Conservation (phyloP, 2,888 invertebrate genomes). For the Timema podura region DNA sequence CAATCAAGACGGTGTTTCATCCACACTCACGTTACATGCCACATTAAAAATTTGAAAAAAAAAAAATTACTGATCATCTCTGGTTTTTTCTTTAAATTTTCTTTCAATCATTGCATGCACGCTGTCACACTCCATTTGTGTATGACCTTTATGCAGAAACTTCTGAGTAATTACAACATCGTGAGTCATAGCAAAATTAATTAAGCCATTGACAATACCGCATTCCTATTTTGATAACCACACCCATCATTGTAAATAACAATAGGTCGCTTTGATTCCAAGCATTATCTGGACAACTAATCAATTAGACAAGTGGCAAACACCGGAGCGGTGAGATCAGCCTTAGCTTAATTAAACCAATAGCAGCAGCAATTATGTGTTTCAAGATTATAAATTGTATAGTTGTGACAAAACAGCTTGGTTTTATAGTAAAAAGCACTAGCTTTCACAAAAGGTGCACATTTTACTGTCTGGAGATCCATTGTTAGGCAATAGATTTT, state of each 20-base stretch:
- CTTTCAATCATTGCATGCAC: too few species aligned
- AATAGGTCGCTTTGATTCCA: not conserved
- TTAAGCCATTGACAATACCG: not conserved
- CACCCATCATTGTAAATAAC: not conserved
- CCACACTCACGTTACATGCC: too few species aligned
- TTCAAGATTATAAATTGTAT: not conserved
- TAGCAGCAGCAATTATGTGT: not conserved
- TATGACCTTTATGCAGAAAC: too few species aligned
- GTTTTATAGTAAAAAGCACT: not conserved
- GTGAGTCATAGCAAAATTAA: not conserved
- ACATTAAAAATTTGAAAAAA: too few species aligned
- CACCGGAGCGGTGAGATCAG: too few species aligned
- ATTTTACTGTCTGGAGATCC: not conserved
- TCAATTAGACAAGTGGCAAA: not conserved
- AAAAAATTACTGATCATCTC: too few species aligned
- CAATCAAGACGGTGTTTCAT: too few species aligned
- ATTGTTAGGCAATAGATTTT: conserved; percentile 5
- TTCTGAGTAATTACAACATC: too few species aligned
- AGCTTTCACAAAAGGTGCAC: not conserved
- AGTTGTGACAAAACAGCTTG: not conserved
- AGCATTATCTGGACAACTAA: not conserved
- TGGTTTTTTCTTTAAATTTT: too few species aligned
- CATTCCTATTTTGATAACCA: not conserved
- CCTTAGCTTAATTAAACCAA: not conserved
- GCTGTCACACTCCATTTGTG: too few species aligned